These are phyloP conservation scores for Ramazzottius varieornatus DNA, from an alignment of 2,888 invertebrate species.

Conservation along the genomic window DNA sequence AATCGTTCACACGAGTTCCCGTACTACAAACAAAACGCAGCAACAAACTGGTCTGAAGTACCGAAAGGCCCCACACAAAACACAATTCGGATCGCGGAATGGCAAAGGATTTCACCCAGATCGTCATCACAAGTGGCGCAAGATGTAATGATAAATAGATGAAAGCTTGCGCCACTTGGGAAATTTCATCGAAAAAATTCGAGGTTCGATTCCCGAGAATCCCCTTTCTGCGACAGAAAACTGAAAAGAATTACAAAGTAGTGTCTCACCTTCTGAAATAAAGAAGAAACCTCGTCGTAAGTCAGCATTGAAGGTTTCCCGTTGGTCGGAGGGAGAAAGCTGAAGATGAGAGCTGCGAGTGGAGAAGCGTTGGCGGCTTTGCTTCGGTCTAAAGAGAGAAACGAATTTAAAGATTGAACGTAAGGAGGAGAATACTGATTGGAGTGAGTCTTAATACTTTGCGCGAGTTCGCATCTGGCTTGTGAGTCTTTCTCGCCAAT, in stretches of 20 bases:
- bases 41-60: too few relatives aligned
- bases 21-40: background rate
- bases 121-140: too few relatives aligned
- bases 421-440: too few relatives aligned
- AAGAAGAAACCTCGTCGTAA: slow-evolving; percentile 41
- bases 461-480: background rate
- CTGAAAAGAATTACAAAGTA: background rate
- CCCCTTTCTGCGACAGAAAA: background rate
- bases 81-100: too few relatives aligned
- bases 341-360: slow-evolving; percentile 52
- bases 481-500: background rate
- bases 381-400: slow-evolving; percentile 26
- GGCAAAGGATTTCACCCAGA: too few relatives aligned
- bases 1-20: background rate
- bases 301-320: slow-evolving; percentile 42
- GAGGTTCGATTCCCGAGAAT: background rate
- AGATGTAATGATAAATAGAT: too few relatives aligned
- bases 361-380: slow-evolving; percentile 37
- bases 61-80: too few relatives aligned
- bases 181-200: too few relatives aligned
- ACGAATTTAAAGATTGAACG: background rate
- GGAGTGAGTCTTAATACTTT: too few relatives aligned
- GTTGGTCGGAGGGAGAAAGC: slow-evolving; percentile 39
- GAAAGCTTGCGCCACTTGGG: too few relatives aligned
- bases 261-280: slow-evolving; percentile 40